These are phyloP conservation scores for Oenanthe oenanthe DNA, from an alignment of 2,113 vertebrate species.

Conservation along the genomic window DNA sequence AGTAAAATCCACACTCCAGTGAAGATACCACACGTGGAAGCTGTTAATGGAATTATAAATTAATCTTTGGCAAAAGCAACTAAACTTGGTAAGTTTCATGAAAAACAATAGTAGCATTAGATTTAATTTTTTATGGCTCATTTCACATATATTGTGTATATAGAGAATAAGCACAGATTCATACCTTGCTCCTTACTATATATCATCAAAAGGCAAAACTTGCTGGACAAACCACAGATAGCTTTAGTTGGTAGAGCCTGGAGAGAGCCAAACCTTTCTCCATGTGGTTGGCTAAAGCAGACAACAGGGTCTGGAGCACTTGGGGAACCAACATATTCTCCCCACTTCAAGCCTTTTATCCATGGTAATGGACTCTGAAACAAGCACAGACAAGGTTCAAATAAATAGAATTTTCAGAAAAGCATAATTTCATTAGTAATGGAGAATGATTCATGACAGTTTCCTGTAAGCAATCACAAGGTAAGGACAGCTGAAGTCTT, in stretches of 20 bases:
- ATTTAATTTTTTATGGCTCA: background rate
- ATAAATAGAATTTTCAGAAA: background rate
- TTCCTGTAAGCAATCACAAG: background rate
- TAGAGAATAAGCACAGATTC: background rate
- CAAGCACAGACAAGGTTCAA: background rate
- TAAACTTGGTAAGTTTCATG: background rate
- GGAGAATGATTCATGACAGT: background rate
- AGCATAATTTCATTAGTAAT: background rate
- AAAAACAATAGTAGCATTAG: background rate
- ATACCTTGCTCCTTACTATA: slow-evolving; percentile 99
- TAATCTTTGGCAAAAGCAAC: background rate
- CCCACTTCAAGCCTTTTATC: slow-evolving; percentile 98
- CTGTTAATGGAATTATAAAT: background rate
- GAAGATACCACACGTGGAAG: background rate
- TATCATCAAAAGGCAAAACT: slow-evolving; percentile 99
- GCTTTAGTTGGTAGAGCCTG: slow-evolving; percentile 94
- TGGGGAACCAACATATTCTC: slow-evolving; percentile 97
- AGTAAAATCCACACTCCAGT: background rate
- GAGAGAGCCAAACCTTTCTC: slow-evolving; percentile 91
- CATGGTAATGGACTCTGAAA: slow-evolving; percentile 92
- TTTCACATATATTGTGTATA: background rate
- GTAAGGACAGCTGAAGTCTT: background rate
- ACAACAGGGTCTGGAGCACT: slow-evolving; percentile 93
- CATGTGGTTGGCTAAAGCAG: slow-evolving; percentile 96
- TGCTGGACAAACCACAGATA: slow-evolving; percentile 91